Evolutionary conservation across 2,113 vertebrate species (phyloP), one percentile per base, ranked within the genome.

Genomic region (Phalacrocorax aristotelis): DNA sequence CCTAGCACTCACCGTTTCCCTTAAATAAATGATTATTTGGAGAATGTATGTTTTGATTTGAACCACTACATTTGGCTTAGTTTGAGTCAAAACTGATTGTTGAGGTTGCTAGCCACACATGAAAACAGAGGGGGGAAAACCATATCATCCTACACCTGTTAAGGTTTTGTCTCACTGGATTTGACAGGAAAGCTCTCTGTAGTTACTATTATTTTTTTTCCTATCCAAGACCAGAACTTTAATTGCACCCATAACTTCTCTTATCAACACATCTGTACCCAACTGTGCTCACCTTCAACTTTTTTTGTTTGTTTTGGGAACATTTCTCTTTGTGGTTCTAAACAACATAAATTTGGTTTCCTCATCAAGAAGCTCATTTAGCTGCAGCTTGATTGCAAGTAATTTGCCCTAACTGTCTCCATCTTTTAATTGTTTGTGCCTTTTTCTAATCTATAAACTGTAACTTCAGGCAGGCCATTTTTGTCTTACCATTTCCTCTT

Each of bases 311-410:
- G 74, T 85, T 91, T 95, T 95, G 77, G 46, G 88, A 97, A 95
- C 86, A 94, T 97, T 98, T 97, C 93, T 97, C 93, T 97, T 91
- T 69, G 76, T 96, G 84, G 87, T 96, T 98, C 95, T 96, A 97
- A 98, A 96, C 96, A 97, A 97, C 97, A 98, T 98, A 98, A 97
- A 98, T 98, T 98, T 97, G 93, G 94, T 95, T 98, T 98, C 93
- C 96, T 98, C 98, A 98, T 98, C 97, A 98, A 98, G 97, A 96
- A 98, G 90, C 96, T 98, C 97, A 98, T 98, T 98, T 98, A 98
- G 96, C 90, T 97, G 87, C 94, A 97, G 97, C 97, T 98, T 98
- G 98, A 98, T 98, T 98, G 98, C 98, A 97, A 98, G 98, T 96
- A 98, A 98, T 98, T 98, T 98, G 95, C 97, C 97, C 96, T 98